Conservation (phyloP, 92 coral and sea anemone species). For the Palythoa caribaeorum region DNA sequence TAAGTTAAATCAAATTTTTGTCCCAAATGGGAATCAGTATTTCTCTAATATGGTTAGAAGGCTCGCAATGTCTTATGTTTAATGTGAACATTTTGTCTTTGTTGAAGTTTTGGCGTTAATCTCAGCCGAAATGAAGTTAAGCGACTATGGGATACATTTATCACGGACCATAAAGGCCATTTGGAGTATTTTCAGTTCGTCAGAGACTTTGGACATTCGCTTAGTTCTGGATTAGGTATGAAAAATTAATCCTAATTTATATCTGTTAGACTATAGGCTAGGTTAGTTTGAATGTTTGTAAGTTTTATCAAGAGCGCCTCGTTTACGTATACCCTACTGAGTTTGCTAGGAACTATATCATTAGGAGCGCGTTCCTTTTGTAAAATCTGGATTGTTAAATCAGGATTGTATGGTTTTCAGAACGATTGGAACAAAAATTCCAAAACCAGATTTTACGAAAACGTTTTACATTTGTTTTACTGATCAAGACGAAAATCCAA, state of each 20-base stretch:
- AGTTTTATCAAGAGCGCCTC: too few species aligned
- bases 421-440: too few species aligned
- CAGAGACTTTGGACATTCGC: conserved; percentile 86
- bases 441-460: too few species aligned
- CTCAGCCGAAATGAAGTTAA: conserved; percentile 85
- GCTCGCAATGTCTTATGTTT: background rate
- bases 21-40: background rate
- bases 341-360: too few species aligned
- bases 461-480: too few species aligned
- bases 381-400: too few species aligned
- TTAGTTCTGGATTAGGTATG: conserved; percentile 66
- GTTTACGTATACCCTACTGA: too few species aligned
- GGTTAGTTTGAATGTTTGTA: too few species aligned
- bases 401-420: too few species aligned
- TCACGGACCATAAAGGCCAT: conserved; percentile 89
- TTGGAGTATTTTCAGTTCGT: conserved; percentile 95
- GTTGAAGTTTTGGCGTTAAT: conserved; percentile 82
- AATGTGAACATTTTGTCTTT: background rate
- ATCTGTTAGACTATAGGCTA: too few species aligned
- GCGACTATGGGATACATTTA: conserved; percentile 94
- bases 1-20: background rate
- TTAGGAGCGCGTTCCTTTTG: too few species aligned
- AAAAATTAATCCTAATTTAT: background rate
- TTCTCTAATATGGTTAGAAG: background rate
- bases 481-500: too few species aligned